These are phyloP conservation scores for Crenichthys baileyi DNA, from an alignment of 2,797 vertebrate genomes.

Conservation along the genomic window DNA sequence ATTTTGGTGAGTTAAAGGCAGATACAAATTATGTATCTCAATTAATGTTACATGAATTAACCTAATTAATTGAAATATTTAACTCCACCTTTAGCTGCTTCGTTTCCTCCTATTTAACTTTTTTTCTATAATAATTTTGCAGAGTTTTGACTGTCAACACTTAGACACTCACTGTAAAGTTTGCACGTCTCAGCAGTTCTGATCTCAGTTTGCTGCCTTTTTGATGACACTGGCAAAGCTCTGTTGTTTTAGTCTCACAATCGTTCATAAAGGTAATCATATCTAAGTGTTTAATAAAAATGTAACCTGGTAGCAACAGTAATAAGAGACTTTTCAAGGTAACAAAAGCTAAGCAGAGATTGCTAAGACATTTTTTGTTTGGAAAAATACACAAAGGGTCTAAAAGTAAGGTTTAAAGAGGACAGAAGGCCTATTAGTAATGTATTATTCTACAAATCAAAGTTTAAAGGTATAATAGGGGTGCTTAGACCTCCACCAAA, in stretches of 20 bases:
- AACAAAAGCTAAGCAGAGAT: not conserved
- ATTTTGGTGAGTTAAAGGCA: constrained; percentile 62
- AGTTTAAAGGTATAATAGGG: not conserved
- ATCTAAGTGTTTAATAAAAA: no score
- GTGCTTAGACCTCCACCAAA: not conserved
- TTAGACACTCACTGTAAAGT: not conserved
- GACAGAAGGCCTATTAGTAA: not conserved
- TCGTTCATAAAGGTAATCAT: no score
- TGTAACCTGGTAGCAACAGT: no score
- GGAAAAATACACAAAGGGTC: not conserved
- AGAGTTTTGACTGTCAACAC: not conserved
- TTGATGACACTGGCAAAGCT: no score
- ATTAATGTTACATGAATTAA: not conserved
- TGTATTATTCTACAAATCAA: not conserved
- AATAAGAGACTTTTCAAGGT: no score
- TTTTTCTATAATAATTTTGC: not conserved
- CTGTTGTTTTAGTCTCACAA: no score
- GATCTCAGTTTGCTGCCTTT: no score
- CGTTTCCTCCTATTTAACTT: not conserved
- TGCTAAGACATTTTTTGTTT: not conserved
- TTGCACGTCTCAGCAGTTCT: not conserved
- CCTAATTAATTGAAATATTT: not conserved
- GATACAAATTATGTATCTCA: not conserved
- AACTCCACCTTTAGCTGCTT: not conserved
- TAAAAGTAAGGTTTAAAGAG: not conserved